Evolutionary conservation across 2,113 vertebrate genomes (phyloP), one percentile per base, ranked within the genome.

Genomic region (Poecile atricapillus): DNA sequence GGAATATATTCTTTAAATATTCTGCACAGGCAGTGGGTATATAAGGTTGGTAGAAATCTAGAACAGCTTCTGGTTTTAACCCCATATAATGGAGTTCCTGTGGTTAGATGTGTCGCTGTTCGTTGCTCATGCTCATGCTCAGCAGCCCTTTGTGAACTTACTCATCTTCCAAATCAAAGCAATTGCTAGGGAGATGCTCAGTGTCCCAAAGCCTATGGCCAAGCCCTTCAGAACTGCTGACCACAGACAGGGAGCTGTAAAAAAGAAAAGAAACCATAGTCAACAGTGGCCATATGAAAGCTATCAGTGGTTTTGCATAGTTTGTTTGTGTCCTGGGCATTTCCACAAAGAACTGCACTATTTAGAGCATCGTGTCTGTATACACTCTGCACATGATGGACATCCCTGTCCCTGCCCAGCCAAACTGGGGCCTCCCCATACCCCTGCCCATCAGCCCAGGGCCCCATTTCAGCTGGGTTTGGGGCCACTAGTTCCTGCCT

Each of bases 151-250:
- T 76, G 58, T 75, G 31, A 21, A 95, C 94, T 97, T 94, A 95
- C 91, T 89, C 13, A 77, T 95, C 58, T 91, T 92, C 89, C 83
- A 95, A 68, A 94, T 31, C 74, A 93, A 67, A 74, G 56, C n/a
- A 91, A 35, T 23, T 0, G 6, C 56, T 24, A 96, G 33, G 44
- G 33, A 24, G 56, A 86, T 18, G 64, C 76, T 94, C 86, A 97
- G 52, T 35, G 68, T 63, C 46, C 92, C 95, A 88, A 94, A 93
- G 41, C 23, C 64, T 56, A 81, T 8, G 64, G 76, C 64, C 68
- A 94, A 74, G 39, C 55, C 52, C 5, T 17, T 49, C 43, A 78
- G 43, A 86, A 55, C 33, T 28, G 44, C 76, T 92, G 86, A 37
- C 68, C 35, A 8, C 27, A 41, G 31, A 65, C 1, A 0, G 16